A percentile compares a stretch with the other conserved stretches of the same genome.
These are phyloP conservation scores for Belonocnema kinseyi DNA, from an alignment of 1,140 invertebrate genomes.

Conservation along the genomic window DNA sequence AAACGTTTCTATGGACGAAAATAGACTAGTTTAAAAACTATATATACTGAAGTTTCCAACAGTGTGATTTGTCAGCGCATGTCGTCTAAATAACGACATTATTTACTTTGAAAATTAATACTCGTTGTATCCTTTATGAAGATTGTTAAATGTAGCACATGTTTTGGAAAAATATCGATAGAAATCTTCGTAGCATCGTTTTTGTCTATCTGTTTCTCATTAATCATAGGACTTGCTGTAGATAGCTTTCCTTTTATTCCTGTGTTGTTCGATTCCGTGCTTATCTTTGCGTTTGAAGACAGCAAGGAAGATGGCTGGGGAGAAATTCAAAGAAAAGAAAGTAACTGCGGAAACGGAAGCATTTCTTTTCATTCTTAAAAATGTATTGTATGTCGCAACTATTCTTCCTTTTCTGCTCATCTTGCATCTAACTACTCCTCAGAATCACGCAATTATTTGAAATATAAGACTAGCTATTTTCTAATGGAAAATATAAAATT, in stretches of 20 bases:
- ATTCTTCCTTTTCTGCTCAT: background rate
- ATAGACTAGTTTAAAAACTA: too few species aligned
- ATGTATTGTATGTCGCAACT: background rate
- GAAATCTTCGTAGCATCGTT: background rate
- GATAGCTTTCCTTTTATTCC: slow-evolving; percentile 4
- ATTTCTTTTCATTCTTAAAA: slow-evolving; percentile 16
- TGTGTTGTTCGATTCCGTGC: slow-evolving; percentile 8
- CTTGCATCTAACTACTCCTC: background rate
- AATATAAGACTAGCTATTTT: too few species aligned
- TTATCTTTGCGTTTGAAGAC: slow-evolving; percentile 26
- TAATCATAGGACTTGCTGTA: slow-evolving; percentile 13
- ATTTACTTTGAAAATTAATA: background rate
- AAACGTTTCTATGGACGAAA: too few species aligned
- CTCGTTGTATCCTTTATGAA: background rate
- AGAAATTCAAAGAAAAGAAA: slow-evolving; percentile 1
- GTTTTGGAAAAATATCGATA: background rate
- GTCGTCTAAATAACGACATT: background rate
- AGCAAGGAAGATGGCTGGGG: background rate
- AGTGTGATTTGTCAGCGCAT: too few species aligned
- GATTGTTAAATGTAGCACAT: background rate
- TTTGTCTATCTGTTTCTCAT: slow-evolving; percentile 14
- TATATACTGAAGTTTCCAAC: too few species aligned
- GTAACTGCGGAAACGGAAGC: background rate
- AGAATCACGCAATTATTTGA: background rate
- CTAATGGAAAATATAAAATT: too few species aligned